Conservation (phyloP, 2,113 vertebrate species). For the Pomatostomus ruficeps region DNA sequence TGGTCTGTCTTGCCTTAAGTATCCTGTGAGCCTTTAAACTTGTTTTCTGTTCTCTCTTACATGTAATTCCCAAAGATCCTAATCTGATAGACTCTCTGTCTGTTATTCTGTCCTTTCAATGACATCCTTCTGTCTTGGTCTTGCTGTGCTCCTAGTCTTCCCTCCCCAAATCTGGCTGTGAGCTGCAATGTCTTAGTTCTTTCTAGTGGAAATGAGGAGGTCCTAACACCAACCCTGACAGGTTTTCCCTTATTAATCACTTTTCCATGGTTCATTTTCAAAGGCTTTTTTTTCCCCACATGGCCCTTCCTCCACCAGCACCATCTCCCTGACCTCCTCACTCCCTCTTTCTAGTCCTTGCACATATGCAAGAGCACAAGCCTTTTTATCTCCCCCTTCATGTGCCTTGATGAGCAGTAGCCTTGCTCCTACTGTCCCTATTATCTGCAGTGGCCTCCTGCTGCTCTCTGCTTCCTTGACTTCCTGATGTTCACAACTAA, state of each 20-base stretch:
- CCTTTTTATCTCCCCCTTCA: constrained; percentile 5
- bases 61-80: not conserved
- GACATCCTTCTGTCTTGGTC: not conserved
- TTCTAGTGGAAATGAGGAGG: constrained; percentile 9
- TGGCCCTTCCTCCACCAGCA: not conserved
- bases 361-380: constrained; percentile 23
- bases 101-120: not conserved
- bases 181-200: not conserved
- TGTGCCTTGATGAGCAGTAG: not conserved
- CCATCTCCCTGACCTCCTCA: not conserved
- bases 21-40: not conserved
- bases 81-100: not conserved
- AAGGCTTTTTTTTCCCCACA: not conserved
- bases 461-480: constrained; percentile 23
- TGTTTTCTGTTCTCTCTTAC: not conserved
- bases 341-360: not conserved
- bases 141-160: not conserved
- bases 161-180: not conserved
- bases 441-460: constrained; percentile 20
- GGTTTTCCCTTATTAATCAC: not conserved
- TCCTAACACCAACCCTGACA: not conserved
- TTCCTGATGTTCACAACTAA: constrained; percentile 46
- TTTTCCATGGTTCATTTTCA: constrained; percentile 34
- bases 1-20: not conserved
- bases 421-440: constrained; percentile 13